These are phyloP conservation scores for Peribatodes rhomboidaria DNA, from an alignment of 2,888 invertebrate species.

Conservation along the genomic window DNA sequence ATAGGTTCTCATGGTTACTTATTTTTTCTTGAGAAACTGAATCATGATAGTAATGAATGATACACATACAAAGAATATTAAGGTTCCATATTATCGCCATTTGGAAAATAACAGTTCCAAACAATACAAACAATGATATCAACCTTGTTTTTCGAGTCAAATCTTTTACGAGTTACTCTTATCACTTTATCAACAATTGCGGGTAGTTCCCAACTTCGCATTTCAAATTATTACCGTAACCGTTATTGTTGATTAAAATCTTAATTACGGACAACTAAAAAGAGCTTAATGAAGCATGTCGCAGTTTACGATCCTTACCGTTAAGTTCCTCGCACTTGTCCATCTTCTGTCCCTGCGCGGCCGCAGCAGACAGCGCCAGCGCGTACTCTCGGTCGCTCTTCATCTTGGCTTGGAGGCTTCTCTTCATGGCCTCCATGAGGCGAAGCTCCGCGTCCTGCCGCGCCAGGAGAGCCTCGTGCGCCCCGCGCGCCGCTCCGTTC, in stretches of 20 bases:
- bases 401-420: slow-evolving; percentile 94
- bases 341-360: slow-evolving; percentile 93
- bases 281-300: slow-evolving; percentile 28
- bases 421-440: slow-evolving; percentile 96
- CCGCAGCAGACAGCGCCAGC: slow-evolving; percentile 92
- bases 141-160: not conserved
- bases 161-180: too few species aligned
- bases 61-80: too few species aligned
- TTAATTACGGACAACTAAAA: slow-evolving; percentile 9
- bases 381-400: slow-evolving; percentile 98
- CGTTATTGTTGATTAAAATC: slow-evolving; percentile 21
- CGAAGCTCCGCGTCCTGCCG: slow-evolving; percentile 97
- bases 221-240: slow-evolving; percentile 10
- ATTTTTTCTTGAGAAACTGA: too few species aligned
- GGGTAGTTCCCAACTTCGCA: slow-evolving; percentile 3
- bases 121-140: not conserved
- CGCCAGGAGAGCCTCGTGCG: slow-evolving; percentile 96
- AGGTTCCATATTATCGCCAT: too few species aligned
- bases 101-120: not conserved
- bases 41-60: too few species aligned
- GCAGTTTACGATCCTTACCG: slow-evolving; percentile 70
- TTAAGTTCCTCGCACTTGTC: slow-evolving; percentile 91
- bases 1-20: too few species aligned
- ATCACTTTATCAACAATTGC: not conserved
- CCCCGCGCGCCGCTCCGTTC: slow-evolving; percentile 94